These are phyloP conservation scores for Percina caprodes DNA, from an alignment of 2,113 vertebrate species.

Conservation along the genomic window DNA sequence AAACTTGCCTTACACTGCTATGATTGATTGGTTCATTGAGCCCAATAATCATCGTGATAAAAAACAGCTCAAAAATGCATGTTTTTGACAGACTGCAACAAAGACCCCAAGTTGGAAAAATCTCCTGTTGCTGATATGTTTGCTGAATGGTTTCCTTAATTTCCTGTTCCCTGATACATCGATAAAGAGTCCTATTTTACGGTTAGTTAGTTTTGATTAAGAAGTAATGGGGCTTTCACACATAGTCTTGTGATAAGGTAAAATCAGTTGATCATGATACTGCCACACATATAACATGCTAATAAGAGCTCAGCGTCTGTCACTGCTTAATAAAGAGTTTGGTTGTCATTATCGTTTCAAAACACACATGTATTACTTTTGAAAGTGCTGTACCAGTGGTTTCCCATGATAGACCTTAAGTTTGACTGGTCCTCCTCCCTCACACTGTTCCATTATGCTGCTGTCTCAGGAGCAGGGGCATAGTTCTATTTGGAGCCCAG, in stretches of 20 bases:
- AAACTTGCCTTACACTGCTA: slow-evolving; percentile 23
- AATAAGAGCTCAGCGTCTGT: slow-evolving; percentile 14
- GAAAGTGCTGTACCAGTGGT: slow-evolving; percentile 57
- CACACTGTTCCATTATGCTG: slow-evolving; percentile 70
- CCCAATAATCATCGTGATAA: slow-evolving; percentile 39
- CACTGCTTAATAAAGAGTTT: slow-evolving; percentile 34
- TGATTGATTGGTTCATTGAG: slow-evolving; percentile 52
- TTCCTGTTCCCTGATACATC: slow-evolving; percentile 47
- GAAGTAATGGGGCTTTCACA: slow-evolving; percentile 55
- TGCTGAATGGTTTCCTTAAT: slow-evolving; percentile 48
- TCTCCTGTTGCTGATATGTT: slow-evolving; percentile 49
- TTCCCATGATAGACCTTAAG: slow-evolving; percentile 65
- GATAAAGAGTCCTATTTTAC: slow-evolving; percentile 62
- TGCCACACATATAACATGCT: not conserved
- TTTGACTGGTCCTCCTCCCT: slow-evolving; percentile 69
- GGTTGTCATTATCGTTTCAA: slow-evolving; percentile 44
- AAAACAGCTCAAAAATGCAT: slow-evolving; percentile 31
- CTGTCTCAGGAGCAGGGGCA: slow-evolving; percentile 76
- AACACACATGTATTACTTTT: slow-evolving; percentile 57
- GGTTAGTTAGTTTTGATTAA: slow-evolving; percentile 64
- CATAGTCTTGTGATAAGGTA: slow-evolving; percentile 28
- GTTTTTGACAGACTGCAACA: not conserved
- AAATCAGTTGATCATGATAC: slow-evolving; percentile 34
- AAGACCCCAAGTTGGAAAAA: slow-evolving; percentile 38
- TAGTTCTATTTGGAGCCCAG: slow-evolving; percentile 78